Base-by-base conservation (phyloP, 2,888 invertebrate species). In the Platypus cylindrus region DNA sequence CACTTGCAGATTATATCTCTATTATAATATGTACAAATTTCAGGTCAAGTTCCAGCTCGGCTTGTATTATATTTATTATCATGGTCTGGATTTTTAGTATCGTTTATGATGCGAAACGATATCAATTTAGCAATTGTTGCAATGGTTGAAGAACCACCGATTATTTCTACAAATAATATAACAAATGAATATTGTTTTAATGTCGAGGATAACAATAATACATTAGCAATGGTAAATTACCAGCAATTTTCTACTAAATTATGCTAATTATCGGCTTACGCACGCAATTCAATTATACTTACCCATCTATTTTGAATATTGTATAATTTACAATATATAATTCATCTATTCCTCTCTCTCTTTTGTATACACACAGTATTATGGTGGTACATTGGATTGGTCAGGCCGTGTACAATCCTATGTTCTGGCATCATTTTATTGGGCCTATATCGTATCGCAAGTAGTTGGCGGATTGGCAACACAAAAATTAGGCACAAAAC, bases 91-190 rank as follows among this genome's bases (percentile, higher is more conserved):
- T 79, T 78, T 51, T 63, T 78, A 37, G 78, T 78, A 4, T 78
- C 78, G 2, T 79, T 79, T 50, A 78, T 79, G 78, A 78, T 78
- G 78, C 64, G 78, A 31, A 78, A 73, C 46, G 78, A 79, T 58
- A 78, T 79, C 48, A 78, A 78, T 55, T 64, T 78, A 45, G 73
- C 78, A 2, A 70, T 78, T 44, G 75, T 78, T 14, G 77, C 75
- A 4, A 79, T 79, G 78, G 74, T 70, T 1, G 54, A 59, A 32
- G 52, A 55, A 7, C 46, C 48, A 5, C 40, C 45, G 9, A 37
- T 32, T 1, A 25, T 20, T 5, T 14, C 25, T 8, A 35, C 45
- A 3, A 39, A 49, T 13, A 59, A 56, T 38, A 34, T 48, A 4
- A 45, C 53, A 2, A 51, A 52, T 5, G 55, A 58, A 34, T 56